Conservation (phyloP, 2,113 vertebrate genomes). For the Phylloscopus trochilus region DNA sequence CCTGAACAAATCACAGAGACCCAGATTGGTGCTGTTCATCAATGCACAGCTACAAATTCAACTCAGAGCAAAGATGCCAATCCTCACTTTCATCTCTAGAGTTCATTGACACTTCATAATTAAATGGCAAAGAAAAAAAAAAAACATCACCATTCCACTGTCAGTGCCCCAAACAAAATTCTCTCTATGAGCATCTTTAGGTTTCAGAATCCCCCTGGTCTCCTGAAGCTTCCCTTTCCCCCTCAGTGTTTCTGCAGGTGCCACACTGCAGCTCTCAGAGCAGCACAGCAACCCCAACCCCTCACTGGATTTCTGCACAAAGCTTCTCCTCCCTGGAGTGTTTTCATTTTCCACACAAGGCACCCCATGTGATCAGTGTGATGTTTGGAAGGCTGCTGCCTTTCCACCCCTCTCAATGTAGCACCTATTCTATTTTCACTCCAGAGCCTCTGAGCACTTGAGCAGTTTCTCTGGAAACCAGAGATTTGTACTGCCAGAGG, state of each 20-base stretch:
- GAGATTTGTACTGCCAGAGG: not conserved
- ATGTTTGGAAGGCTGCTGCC: not conserved
- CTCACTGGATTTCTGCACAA: not conserved
- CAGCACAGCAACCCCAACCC: not conserved
- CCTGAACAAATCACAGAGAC: not conserved
- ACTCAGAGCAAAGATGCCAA: not conserved
- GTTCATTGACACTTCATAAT: not conserved
- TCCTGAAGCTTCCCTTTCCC: not conserved
- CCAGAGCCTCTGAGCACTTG: not conserved
- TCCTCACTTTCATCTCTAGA: not conserved
- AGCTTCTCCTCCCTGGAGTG: not conserved
- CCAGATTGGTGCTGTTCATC: not conserved
- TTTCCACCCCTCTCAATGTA: not conserved
- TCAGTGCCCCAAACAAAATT: not conserved
- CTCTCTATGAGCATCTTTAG: too few species aligned
- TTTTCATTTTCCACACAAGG: not conserved
- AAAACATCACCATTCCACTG: not conserved
- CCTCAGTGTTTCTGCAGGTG: not conserved
- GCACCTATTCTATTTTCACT: conserved; percentile 31
- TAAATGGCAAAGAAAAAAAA: not conserved
- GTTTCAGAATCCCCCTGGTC: not conserved
- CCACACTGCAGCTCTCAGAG: not conserved
- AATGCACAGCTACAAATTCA: not conserved
- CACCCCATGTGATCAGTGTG: not conserved
- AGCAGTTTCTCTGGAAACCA: conserved; percentile 59